A percentile compares a stretch with the other conserved stretches of the same genome.
phyloP scores from a whole-genome alignment of 2,797 vertebrate species.

The Mus minutoides region DNA sequence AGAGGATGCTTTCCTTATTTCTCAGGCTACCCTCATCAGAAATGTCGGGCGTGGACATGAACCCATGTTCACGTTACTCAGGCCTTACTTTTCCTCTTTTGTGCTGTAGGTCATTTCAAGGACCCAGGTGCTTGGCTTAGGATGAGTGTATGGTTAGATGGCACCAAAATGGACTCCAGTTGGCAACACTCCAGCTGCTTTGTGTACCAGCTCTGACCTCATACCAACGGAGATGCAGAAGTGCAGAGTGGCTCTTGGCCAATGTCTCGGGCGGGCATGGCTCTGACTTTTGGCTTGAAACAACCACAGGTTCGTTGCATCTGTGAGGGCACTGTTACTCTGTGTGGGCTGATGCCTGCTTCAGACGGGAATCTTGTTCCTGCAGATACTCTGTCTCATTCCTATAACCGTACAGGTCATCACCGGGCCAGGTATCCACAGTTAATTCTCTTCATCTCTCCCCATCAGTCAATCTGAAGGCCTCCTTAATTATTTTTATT shows the following conservation, averaged over 20 bases:
- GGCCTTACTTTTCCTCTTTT: conserved; percentile 4
- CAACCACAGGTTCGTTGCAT: not conserved
- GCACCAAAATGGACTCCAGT: not conserved
- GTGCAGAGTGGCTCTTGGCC: not conserved
- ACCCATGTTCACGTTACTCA: not conserved
- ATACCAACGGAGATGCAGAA: not conserved
- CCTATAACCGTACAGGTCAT: conserved; percentile 55
- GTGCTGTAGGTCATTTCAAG: not conserved
- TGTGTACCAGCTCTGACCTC: not conserved
- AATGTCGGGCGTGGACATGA: not conserved
- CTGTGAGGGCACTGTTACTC: not conserved
- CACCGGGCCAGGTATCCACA: conserved; percentile 60
- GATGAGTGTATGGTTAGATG: not conserved
- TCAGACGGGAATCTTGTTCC: conserved; percentile 12
- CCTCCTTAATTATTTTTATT: conserved; percentile 82
- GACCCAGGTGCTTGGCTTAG: not conserved
- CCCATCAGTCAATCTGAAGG: conserved; percentile 76
- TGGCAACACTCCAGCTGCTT: not conserved
- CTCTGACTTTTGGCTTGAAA: not conserved
- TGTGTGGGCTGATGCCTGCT: not conserved
- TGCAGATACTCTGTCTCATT: conserved; percentile 28
- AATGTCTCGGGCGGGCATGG: not conserved
- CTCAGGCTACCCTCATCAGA: not conserved
- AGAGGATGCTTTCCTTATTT: not conserved
- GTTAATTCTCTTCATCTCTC: conserved; percentile 79